A percentile compares a stretch with the other conserved stretches of the same genome.
phyloP scores from a whole-genome alignment of 2,888 invertebrate species.

The Dione juno region DNA sequence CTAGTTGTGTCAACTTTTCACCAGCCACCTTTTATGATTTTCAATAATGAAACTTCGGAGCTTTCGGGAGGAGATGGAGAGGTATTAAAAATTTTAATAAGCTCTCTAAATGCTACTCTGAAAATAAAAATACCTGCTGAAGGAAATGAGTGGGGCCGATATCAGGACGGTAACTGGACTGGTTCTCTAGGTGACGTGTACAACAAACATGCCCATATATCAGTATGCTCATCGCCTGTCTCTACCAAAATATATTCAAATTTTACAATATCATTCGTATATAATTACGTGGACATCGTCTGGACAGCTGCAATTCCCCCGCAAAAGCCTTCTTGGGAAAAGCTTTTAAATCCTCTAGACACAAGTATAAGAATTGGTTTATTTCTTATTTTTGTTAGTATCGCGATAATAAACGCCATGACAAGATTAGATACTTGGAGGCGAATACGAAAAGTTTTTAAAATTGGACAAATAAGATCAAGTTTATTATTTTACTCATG shows the following conservation, averaged over 20 bases:
- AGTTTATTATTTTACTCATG: conserved; percentile 64
- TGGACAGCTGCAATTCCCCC: conserved; percentile 59
- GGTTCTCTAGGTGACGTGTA: conserved; percentile 64
- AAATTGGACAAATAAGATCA: conserved; percentile 52
- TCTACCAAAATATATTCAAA: conserved; percentile 57
- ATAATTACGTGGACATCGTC: conserved; percentile 63
- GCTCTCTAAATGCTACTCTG: conserved; percentile 61
- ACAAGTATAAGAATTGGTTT: conserved; percentile 53
- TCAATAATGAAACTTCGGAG: conserved; percentile 52
- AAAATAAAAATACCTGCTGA: conserved; percentile 52
- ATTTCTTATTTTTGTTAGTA: conserved; percentile 54
- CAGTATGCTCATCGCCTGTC: conserved; percentile 60
- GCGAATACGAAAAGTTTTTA: conserved; percentile 49
- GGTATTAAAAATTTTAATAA: conserved; percentile 55
- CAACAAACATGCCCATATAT: conserved; percentile 54
- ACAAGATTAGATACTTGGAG: conserved; percentile 52
- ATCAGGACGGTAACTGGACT: conserved; percentile 62
- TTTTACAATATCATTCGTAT: conserved; percentile 65
- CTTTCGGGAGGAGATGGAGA: conserved; percentile 62
- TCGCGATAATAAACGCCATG: conserved; percentile 54
- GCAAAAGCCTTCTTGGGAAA: conserved; percentile 59
- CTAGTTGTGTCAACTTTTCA: conserved; percentile 61
- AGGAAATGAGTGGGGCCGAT: conserved; percentile 54
- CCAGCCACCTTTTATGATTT: conserved; percentile 64
- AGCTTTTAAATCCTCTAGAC: conserved; percentile 61